Conservation (phyloP, 2,888 invertebrate genomes). For the Drosophila mettleri region DNA sequence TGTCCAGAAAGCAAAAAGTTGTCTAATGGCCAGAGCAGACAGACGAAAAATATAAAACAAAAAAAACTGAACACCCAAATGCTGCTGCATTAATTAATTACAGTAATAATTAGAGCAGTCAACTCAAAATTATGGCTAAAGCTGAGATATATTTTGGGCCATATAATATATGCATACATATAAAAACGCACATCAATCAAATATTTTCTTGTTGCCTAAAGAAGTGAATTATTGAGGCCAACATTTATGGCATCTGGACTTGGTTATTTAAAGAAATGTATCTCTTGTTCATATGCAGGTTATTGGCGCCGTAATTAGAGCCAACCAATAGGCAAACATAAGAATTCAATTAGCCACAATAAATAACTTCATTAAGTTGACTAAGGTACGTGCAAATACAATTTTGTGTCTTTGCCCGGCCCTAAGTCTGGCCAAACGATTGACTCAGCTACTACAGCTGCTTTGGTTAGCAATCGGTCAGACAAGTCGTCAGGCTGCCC, state of each 20-base stretch:
- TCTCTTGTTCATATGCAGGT: too few relatives aligned
- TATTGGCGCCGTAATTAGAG: neutral
- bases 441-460: conserved; percentile 25
- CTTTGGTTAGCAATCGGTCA: conserved; percentile 34
- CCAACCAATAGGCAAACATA: conserved; percentile 4
- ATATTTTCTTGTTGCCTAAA: neutral
- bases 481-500: conserved; percentile 28
- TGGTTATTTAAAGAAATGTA: neutral
- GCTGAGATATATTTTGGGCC: neutral
- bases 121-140: neutral
- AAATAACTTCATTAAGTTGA: conserved; percentile 26
- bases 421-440: conserved; percentile 32
- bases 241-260: too few relatives aligned
- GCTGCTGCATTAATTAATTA: conserved; percentile 7
- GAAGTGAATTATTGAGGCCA: neutral
- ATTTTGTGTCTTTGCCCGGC: neutral
- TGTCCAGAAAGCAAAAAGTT: neutral
- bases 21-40: conserved; percentile 1
- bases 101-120: neutral
- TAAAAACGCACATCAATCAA: neutral
- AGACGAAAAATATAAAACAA: neutral
- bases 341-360: conserved; percentile 33
- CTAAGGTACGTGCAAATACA: conserved; percentile 34
- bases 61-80: neutral
- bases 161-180: neutral